A percentile compares a stretch with the other conserved stretches of the same genome.
Conservation (phyloP, 1,140 invertebrate genomes). For the Drosophila teissieri region DNA sequence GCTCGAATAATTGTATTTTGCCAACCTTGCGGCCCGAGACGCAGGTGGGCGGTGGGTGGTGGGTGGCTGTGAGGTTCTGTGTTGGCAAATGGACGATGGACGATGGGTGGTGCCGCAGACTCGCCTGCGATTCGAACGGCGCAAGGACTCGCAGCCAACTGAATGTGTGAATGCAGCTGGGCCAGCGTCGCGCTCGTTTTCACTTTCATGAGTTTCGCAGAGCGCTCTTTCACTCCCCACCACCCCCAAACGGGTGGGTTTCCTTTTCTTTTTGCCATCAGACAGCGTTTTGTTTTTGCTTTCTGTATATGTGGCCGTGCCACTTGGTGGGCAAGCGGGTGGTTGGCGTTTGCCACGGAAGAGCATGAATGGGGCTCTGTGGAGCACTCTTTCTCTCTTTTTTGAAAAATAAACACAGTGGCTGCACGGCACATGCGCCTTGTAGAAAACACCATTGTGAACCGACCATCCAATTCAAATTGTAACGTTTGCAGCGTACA, state of each 20-base stretch:
- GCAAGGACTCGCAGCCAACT: slow-evolving; percentile 80
- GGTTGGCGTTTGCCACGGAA: slow-evolving; percentile 15
- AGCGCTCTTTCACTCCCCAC: slow-evolving; percentile 35
- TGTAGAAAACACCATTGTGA: not conserved
- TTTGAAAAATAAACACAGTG: slow-evolving; percentile 17
- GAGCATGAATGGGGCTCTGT: slow-evolving; percentile 31
- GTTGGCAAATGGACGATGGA: not conserved
- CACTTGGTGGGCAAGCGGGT: slow-evolving; percentile 16
- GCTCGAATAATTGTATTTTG: slow-evolving; percentile 42
- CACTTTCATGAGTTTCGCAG: slow-evolving; percentile 77
- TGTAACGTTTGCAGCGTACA: not conserved
- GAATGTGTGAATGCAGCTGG: slow-evolving; percentile 72
- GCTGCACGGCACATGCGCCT: slow-evolving; percentile 58
- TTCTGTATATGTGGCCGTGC: slow-evolving; percentile 37
- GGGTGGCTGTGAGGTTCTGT: slow-evolving; percentile 1
- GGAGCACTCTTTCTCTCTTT: slow-evolving; percentile 13
- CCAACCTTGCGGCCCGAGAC: slow-evolving; percentile 15
- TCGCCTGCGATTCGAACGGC: slow-evolving; percentile 45
- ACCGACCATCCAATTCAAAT: not conserved
- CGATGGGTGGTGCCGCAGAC: slow-evolving; percentile 14
- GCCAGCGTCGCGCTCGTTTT: slow-evolving; percentile 63
- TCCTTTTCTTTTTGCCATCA: slow-evolving; percentile 27
- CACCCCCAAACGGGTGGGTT: slow-evolving; percentile 1
- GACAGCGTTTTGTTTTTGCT: slow-evolving; percentile 39
- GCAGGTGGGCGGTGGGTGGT: slow-evolving; percentile 6